A percentile compares a stretch with the other conserved stretches of the same genome.
phyloP scores from a whole-genome alignment of 2,888 invertebrate species.

The Acheta domesticus region DNA sequence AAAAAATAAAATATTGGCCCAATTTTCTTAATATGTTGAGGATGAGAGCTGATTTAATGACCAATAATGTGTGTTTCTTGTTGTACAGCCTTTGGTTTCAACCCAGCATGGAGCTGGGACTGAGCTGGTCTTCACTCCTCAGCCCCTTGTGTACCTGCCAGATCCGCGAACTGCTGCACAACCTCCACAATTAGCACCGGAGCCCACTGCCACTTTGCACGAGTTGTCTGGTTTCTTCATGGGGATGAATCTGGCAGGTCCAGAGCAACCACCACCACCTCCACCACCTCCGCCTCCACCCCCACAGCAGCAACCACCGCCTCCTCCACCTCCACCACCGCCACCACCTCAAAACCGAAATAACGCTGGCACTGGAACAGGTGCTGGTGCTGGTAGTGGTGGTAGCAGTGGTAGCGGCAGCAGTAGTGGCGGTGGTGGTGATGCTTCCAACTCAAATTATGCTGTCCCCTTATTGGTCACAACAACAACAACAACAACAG shows the following conservation, averaged over 20 bases:
- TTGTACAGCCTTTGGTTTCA: neutral
- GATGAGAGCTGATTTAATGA: too few species aligned
- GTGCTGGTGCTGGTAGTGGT: neutral
- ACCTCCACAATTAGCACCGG: slow-evolving; percentile 23
- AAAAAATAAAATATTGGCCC: too few species aligned
- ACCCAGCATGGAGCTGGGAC: neutral
- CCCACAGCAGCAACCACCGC: slow-evolving; percentile 28
- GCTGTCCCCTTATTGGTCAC: slow-evolving; percentile 21
- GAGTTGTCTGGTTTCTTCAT: slow-evolving; percentile 40
- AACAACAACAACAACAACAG: slow-evolving; percentile 28
- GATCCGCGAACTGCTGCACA: neutral
- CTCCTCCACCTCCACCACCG: slow-evolving; percentile 27
- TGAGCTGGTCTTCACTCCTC: slow-evolving; percentile 18
- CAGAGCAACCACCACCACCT: slow-evolving; percentile 28
- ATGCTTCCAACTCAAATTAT: neutral
- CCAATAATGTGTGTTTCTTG: neutral
- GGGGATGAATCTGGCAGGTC: slow-evolving; percentile 37
- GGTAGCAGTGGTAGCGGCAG: neutral
- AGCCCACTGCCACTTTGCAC: slow-evolving; percentile 27
- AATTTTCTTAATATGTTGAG: too few species aligned
- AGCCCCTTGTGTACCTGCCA: neutral
- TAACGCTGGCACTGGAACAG: neutral
- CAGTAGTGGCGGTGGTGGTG: neutral
- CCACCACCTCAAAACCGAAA: neutral
- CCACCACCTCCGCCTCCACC: slow-evolving; percentile 25